phyloP scores from a whole-genome alignment of 1,140 invertebrate species.

The Mamestra configurata region DNA sequence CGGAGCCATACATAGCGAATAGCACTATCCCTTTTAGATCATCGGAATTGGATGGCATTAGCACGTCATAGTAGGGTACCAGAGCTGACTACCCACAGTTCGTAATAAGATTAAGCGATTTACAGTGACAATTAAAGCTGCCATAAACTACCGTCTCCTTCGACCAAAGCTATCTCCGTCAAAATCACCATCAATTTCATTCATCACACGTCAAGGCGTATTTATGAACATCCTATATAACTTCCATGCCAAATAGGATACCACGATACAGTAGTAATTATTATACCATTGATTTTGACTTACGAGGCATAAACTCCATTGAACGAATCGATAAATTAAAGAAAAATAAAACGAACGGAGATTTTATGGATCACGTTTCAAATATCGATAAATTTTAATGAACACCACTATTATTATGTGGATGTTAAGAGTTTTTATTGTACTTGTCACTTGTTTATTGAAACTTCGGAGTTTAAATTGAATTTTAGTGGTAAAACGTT shows the following conservation, averaged over 20 bases:
- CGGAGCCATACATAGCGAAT: too few relatives aligned
- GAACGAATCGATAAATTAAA: conserved; percentile 43
- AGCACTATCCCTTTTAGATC: too few relatives aligned
- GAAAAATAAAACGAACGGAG: background rate
- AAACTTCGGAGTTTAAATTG: background rate
- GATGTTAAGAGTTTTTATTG: conserved; percentile 10
- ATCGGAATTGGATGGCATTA: too few relatives aligned
- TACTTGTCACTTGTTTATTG: conserved; percentile 9
- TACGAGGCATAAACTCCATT: conserved; percentile 46
- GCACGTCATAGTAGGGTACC: too few relatives aligned
- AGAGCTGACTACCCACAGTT: too few relatives aligned
- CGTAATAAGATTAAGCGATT: too few relatives aligned
- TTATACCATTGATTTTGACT: conserved; percentile 54
- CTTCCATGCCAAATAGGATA: background rate
- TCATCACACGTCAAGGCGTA: background rate
- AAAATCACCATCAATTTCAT: background rate
- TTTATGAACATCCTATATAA: background rate
- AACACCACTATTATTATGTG: background rate
- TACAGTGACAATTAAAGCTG: too few relatives aligned
- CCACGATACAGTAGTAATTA: conserved; percentile 42
- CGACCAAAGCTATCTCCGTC: background rate
- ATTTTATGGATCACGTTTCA: conserved; percentile 25
- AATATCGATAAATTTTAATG: conserved; percentile 23
- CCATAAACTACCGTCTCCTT: too few relatives aligned
- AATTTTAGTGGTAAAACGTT: background rate